Evolutionary conservation across 2,888 invertebrate genomes (phyloP).

Genomic region (Folsomia candida): DNA sequence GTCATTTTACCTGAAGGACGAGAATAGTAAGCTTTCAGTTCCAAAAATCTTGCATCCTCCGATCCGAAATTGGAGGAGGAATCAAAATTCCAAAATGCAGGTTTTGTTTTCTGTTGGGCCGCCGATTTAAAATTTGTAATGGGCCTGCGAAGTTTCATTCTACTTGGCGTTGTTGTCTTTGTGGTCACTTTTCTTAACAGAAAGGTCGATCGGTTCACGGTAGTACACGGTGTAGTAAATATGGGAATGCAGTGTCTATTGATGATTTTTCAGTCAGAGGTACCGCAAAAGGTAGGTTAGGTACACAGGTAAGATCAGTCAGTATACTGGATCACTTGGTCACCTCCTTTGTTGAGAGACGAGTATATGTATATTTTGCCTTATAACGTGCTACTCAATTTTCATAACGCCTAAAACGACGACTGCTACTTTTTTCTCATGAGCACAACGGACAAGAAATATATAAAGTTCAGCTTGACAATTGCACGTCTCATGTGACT

Average conservation of each 20-base stretch:
- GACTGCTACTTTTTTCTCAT: neutral
- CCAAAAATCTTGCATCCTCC: conserved; percentile 8
- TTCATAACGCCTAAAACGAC: neutral
- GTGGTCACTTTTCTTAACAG: neutral
- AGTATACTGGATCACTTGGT: neutral
- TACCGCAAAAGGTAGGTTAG: too few species aligned
- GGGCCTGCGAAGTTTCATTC: conserved; percentile 5
- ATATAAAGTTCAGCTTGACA: neutral
- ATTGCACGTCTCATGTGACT: conserved; percentile 2
- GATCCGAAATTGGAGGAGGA: neutral
- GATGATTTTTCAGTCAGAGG: too few species aligned
- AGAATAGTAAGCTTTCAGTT: neutral
- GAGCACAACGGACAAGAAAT: neutral
- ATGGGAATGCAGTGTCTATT: neutral
- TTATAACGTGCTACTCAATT: too few species aligned
- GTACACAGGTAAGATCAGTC: too few species aligned
- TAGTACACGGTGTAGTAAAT: neutral
- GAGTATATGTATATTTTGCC: too few species aligned
- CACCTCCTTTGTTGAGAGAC: too few species aligned
- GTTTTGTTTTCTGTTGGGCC: neutral
- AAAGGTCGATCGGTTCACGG: neutral
- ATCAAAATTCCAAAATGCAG: conserved; percentile 10
- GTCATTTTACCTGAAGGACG: conserved; percentile 2
- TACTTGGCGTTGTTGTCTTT: neutral
- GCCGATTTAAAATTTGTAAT: neutral